Base-by-base conservation (phyloP, 2,888 invertebrate genomes). In the Hirtodrosophila duncani region DNA sequence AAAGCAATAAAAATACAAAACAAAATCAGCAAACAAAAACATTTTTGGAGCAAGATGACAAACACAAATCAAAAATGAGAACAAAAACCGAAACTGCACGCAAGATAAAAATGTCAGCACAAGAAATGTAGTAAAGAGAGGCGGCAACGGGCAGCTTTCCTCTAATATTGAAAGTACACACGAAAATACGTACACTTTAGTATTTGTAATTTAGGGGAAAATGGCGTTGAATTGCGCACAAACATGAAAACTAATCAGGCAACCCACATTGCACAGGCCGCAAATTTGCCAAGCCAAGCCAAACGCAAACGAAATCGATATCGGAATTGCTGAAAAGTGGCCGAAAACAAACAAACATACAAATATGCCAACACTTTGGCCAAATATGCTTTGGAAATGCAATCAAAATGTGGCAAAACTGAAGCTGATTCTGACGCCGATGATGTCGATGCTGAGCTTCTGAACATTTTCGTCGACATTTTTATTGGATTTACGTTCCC, bases 391-490 rank as follows among this genome's bases (percentile, higher is more conserved):
- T 3, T 9, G n/a, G 29, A 57, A 67, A 74, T 55, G 45, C 60
- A 51, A 63, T 70, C 63, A 63, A 45, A 50, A 34, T 8, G 39
- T 16, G 21, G 13, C 6, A 29, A 9, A 13, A 18, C 24, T 9
- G 10, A 17, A 8, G 11, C 21, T 7, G 16, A 14, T n/a, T n/a
- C n/a, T 13, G 21, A n/a, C 5, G 21, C n/a, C 9, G 1, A 6
- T 4, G 14, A 14, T 14, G 21, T 11, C n/a, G 13, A 13, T 11
- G 10, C 23, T 29, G 31, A 26, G 36, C 34, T 51, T 37, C 36
- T 2, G 20, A 49, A 46, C n/a, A n/a, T n/a, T n/a, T n/a, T n/a
- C n/a, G n/a, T 55, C 59, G 51, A 69, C n/a, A 74, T 74, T 63
- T 34, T 34, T 34, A 21, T 36, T 36, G 14, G 13, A 36, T 36